Base-by-base conservation (phyloP, 1,140 invertebrate genomes). In the Macrobrachium nipponense region DNA sequence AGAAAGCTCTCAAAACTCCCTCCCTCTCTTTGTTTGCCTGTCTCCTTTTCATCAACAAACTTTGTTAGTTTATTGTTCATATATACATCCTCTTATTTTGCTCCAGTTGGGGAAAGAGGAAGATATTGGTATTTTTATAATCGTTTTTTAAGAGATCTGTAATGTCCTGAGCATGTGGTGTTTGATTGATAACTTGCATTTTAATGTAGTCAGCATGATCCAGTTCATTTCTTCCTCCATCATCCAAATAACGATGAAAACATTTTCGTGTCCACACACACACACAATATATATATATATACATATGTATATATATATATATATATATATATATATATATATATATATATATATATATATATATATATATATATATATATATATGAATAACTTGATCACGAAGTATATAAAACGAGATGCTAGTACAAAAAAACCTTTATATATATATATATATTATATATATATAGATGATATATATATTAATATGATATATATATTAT, bases 221-320 rank as follows among this genome's bases (percentile, higher is more conserved):
- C 44, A 51, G 10, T 51, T 10, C 5, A 51, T 51, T 51, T 51
- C 44, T 10, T 6, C 10, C 44, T 51, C 44, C 5, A 6, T 51
- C 10, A 10, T 6, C 44, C 5, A 10, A 51, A 6, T 51, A 51
- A 51, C 44, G 44, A 51, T 5, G 44, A 51, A 51, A 51, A 51
- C 10, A 51, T 51, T 10, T 51, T 51, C 10, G 11, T 73, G 5
- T 23, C 6, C 20, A 36, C n/a, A n/a, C n/a, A n/a, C n/a, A n/a
- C n/a, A n/a, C n/a, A n/a, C n/a, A n/a, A 62, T 78, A 60, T 78
- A 27, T 60, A 78, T 78, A 23, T 23, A 78, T 59, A 77, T 58
- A 23, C 14, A 77, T 17, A 51, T 27, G 64, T 66, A 17, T 5
- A 36, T 62, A 80, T 17, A 44, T 18, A 43, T 44, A 20, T n/a